Evolutionary conservation across 2,888 invertebrate species (phyloP).

Genomic region (Athalia cordata): DNA sequence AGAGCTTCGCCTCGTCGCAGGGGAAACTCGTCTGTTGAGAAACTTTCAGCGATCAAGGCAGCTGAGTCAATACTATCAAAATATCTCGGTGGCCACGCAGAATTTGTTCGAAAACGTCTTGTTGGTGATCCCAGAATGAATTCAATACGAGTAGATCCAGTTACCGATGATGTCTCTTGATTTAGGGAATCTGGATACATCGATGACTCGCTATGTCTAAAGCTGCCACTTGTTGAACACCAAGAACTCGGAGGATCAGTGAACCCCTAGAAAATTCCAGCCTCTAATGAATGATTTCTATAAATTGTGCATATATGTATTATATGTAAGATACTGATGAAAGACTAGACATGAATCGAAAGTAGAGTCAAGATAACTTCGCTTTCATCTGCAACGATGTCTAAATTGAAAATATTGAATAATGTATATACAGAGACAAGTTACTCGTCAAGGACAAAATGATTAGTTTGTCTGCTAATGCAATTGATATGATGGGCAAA

Average conservation of each 20-base stretch:
- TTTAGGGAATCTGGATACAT: slow-evolving; percentile 76
- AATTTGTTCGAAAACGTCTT: slow-evolving; percentile 71
- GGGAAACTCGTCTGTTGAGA: slow-evolving; percentile 73
- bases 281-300: background rate
- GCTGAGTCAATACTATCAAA: slow-evolving; percentile 82
- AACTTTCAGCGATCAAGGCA: slow-evolving; percentile 66
- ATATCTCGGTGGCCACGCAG: slow-evolving; percentile 73
- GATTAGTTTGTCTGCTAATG: no score
- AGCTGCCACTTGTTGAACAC: slow-evolving; percentile 66
- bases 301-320: background rate
- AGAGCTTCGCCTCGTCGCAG: slow-evolving; percentile 75
- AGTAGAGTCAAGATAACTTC: background rate
- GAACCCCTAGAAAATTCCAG: slow-evolving; percentile 59
- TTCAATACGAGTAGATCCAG: slow-evolving; percentile 76
- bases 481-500: no score
- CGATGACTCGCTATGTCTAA: slow-evolving; percentile 67
- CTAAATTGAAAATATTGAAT: no score
- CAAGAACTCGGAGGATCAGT: slow-evolving; percentile 68
- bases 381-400: background rate
- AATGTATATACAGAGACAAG: no score
- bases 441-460: background rate
- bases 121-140: slow-evolving; percentile 70
- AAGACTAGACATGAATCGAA: background rate
- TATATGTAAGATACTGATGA: no score
- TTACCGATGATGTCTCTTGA: slow-evolving; percentile 73